Evolutionary conservation across 2,113 vertebrate genomes (phyloP).

Genomic region (Seriola aureovittata): DNA sequence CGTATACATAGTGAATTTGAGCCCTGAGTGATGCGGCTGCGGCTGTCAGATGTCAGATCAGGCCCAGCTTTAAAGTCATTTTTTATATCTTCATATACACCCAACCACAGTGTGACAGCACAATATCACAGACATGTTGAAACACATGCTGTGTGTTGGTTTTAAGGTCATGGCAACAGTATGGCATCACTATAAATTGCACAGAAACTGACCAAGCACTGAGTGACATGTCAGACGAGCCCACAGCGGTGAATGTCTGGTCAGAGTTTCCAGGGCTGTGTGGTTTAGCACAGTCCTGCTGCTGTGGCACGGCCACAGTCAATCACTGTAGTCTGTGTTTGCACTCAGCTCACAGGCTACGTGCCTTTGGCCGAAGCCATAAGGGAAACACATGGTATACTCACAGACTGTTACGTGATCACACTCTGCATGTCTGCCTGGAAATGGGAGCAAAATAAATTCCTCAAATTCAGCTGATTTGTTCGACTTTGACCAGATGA

Average conservation of each 20-base stretch:
- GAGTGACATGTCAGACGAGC: constrained; percentile 3
- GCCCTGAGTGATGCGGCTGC: too few relatives aligned
- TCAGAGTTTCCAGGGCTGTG: constrained; percentile 20
- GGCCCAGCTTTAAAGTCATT: too few relatives aligned
- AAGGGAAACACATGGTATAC: constrained; percentile 5
- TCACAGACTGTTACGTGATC: background rate
- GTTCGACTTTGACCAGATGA: background rate
- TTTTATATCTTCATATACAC: too few relatives aligned
- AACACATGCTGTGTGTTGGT: background rate
- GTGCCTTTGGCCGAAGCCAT: constrained; percentile 16
- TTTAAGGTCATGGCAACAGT: background rate
- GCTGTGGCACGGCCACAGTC: constrained; percentile 29
- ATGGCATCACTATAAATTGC: background rate
- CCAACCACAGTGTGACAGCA: background rate
- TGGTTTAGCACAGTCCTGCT: constrained; percentile 56
- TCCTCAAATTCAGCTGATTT: background rate
- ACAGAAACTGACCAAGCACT: background rate
- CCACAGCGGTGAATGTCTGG: constrained; percentile 5
- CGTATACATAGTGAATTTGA: too few relatives aligned
- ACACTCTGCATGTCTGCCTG: background rate
- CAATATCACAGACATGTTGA: background rate
- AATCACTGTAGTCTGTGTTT: constrained; percentile 54
- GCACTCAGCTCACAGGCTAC: constrained; percentile 16
- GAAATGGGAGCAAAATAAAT: background rate
- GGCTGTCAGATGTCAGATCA: too few relatives aligned